Percentiles rank a stretch among this genome's conserved stretches.
Conservation (phyloP, 2,797 vertebrate species). For the Phylloscopus collybita region DNA sequence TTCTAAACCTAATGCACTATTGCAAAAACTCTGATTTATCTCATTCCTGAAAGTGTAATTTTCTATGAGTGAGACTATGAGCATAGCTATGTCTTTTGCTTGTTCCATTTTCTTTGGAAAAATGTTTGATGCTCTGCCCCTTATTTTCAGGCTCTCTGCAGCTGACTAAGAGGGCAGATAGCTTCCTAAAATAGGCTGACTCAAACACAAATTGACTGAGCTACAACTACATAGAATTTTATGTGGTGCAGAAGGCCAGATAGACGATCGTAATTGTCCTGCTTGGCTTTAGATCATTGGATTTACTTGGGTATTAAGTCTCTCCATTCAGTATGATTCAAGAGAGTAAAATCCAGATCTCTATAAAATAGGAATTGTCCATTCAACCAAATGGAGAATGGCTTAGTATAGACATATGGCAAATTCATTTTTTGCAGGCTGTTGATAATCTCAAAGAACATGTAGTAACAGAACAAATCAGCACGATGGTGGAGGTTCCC, state of each 20-base stretch:
- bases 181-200: background rate
- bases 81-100: background rate
- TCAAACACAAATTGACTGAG: background rate
- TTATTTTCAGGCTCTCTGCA: background rate
- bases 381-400: slow-evolving; percentile 60
- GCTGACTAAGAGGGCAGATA: background rate
- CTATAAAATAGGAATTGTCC: slow-evolving; percentile 30
- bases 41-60: background rate
- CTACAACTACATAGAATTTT: background rate
- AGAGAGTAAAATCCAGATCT: slow-evolving; percentile 21
- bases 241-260: background rate
- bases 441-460: slow-evolving; percentile 69
- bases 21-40: background rate
- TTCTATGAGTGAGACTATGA: background rate
- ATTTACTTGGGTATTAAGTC: background rate
- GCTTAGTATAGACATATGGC: slow-evolving; percentile 64
- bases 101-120: background rate
- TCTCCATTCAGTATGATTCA: slow-evolving; percentile 17
- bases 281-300: background rate
- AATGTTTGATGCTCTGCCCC: background rate
- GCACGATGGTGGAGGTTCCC: slow-evolving; percentile 64
- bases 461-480: slow-evolving; percentile 72
- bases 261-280: background rate
- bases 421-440: slow-evolving; percentile 55
- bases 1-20: background rate